Conservation (phyloP, 1,140 invertebrate species). For the Heliothis virescens region DNA sequence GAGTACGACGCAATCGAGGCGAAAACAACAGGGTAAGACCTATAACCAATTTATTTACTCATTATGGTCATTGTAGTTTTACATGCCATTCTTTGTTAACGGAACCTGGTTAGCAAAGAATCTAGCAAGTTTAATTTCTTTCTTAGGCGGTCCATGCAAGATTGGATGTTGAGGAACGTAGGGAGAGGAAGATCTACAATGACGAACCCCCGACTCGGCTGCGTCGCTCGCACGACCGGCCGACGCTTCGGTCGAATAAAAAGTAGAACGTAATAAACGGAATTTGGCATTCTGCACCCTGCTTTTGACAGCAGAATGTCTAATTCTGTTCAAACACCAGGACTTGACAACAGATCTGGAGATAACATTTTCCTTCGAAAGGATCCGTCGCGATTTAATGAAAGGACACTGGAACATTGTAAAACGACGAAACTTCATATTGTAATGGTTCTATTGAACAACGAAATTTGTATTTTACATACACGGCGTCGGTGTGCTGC, state of each 20-base stretch:
- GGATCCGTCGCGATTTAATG: slow-evolving; percentile 31
- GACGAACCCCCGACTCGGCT: slow-evolving; percentile 75
- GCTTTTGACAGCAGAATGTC: slow-evolving; percentile 24
- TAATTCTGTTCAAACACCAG: slow-evolving; percentile 12
- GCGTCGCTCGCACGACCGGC: slow-evolving; percentile 64
- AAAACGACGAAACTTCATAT: not conserved
- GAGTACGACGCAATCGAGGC: slow-evolving; percentile 40
- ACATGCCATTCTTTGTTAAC: too few species aligned
- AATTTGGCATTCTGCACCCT: slow-evolving; percentile 33
- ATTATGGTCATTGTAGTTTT: slow-evolving; percentile 5
- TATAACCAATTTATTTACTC: not conserved
- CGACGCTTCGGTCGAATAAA: slow-evolving; percentile 53
- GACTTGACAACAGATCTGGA: slow-evolving; percentile 24
- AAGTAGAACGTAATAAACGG: slow-evolving; percentile 55
- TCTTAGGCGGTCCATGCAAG: slow-evolving; percentile 65
- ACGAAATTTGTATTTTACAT: slow-evolving; percentile 22
- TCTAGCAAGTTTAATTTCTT: slow-evolving; percentile 1
- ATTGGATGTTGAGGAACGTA: slow-evolving; percentile 62
- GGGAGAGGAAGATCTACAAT: slow-evolving; percentile 62
- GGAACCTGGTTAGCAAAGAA: too few species aligned
- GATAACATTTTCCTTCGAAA: slow-evolving; percentile 10
- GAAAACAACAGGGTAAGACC: slow-evolving; percentile 60
- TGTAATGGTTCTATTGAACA: slow-evolving; percentile 23
- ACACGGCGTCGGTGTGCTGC: slow-evolving; percentile 53
- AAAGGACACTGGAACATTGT: slow-evolving; percentile 8